Conservation (phyloP, 2,888 invertebrate genomes). For the Tipula vernalis region DNA sequence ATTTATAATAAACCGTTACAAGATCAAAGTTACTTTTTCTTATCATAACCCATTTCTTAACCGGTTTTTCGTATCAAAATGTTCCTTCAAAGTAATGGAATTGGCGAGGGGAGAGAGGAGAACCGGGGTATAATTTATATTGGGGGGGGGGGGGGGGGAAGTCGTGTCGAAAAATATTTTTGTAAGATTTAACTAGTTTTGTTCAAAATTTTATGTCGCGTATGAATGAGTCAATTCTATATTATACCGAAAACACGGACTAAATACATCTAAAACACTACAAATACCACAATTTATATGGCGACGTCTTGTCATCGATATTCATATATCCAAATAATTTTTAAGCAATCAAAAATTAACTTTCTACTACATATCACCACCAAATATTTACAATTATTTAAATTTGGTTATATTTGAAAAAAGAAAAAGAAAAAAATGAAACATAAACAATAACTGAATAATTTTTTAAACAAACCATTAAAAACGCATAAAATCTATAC, state of each 20-base stretch:
- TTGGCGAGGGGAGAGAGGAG: no score
- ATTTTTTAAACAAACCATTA: constrained; percentile 4
- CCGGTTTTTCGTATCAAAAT: no score
- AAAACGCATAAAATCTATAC: not conserved
- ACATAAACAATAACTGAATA: not conserved
- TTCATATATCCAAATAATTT: not conserved
- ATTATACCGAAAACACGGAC: not conserved
- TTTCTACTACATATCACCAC: not conserved
- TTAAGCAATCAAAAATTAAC: not conserved
- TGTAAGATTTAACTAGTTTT: not conserved
- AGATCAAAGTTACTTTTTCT: no score
- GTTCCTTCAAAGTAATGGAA: no score
- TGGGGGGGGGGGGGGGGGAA: no score
- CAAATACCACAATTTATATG: not conserved
- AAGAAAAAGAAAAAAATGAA: not conserved
- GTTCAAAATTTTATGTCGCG: not conserved
- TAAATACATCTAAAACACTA: not conserved
- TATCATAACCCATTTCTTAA: no score
- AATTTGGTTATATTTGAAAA: not conserved
- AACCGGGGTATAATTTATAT: no score
- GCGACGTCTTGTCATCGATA: not conserved
- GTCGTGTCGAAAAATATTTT: no score
- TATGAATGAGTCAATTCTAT: not conserved
- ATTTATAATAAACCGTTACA: no score
- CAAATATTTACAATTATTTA: not conserved